A percentile compares a stretch with the other conserved stretches of the same genome.
Conservation (phyloP, 30 jellyfish, hydroid and myxozoan species). For the Aurelia coerulea region DNA sequence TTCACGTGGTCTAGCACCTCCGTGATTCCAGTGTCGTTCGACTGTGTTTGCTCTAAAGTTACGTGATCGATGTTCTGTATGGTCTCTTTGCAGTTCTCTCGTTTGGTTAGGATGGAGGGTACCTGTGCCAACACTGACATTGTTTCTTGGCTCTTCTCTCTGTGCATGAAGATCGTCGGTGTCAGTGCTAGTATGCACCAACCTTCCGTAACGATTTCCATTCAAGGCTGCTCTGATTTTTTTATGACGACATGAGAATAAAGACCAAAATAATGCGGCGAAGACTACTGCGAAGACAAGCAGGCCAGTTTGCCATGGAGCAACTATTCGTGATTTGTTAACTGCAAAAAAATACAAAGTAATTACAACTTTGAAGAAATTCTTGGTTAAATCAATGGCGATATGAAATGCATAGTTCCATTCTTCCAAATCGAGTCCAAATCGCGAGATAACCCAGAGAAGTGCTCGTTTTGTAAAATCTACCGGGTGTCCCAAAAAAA, state of each 20-base stretch:
- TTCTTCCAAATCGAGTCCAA: no score
- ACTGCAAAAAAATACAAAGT: slow-evolving; percentile 8
- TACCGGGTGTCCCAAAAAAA: no score
- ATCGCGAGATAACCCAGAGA: no score
- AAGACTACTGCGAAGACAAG: slow-evolving; percentile 4
- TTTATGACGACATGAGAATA: slow-evolving; percentile 19
- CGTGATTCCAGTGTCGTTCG: no score
- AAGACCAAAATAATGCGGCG: background rate
- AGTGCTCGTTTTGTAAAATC: no score
- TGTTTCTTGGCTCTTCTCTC: no score
- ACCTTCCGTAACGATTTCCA: background rate
- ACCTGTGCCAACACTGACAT: no score
- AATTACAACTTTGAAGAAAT: background rate
- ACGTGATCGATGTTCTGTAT: no score
- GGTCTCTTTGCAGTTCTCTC: no score
- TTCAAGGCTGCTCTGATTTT: background rate
- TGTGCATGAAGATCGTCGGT: background rate
- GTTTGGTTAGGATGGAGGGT: no score
- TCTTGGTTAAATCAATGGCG: background rate
- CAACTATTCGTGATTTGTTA: background rate
- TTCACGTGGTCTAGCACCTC: no score
- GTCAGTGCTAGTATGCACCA: slow-evolving; percentile 12
- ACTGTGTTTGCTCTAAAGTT: no score
- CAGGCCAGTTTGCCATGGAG: slow-evolving; percentile 27
- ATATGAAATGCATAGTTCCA: background rate